Evolutionary conservation across 2,113 vertebrate genomes (phyloP).

Genomic region (Arothron firmamentum): DNA sequence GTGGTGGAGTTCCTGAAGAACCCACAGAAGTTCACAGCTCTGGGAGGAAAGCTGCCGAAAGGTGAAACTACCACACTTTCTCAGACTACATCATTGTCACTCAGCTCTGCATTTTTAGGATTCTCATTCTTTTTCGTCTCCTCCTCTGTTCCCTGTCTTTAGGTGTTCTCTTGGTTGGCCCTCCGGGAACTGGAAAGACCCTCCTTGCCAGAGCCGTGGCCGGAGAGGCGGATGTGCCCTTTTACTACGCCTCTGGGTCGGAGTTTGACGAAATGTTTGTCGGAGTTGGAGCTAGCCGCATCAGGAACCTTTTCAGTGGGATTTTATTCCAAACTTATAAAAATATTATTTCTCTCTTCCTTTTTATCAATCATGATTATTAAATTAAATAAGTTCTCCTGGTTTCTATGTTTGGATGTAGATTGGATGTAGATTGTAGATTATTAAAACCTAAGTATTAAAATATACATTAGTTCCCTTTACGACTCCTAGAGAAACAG

Average conservation of each 20-base stretch:
- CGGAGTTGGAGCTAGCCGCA: constrained; percentile 94
- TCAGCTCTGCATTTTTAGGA: background rate
- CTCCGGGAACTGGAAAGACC: constrained; percentile 96
- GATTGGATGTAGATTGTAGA: no score
- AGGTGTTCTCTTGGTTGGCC: constrained; percentile 93
- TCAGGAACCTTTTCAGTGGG: constrained; percentile 95
- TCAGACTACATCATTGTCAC: no score
- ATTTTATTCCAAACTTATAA: constrained; percentile 10
- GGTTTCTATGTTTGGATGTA: no score
- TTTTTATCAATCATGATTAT: background rate
- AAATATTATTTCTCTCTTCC: background rate
- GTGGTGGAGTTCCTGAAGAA: constrained; percentile 97
- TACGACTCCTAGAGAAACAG: no score
- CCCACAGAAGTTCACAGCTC: constrained; percentile 92
- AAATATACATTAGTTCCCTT: no score
- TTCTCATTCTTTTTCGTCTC: background rate
- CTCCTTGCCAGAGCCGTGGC: constrained; percentile 94
- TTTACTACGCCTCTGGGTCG: constrained; percentile 95
- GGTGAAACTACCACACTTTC: constrained; percentile 60
- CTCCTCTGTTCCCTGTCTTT: background rate
- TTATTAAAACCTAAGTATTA: no score
- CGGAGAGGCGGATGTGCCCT: constrained; percentile 94
- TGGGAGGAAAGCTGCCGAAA: constrained; percentile 98
- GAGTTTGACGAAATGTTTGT: constrained; percentile 99
- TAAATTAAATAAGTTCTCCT: no score